Percentiles rank a stretch among this genome's conserved stretches.
phyloP scores from a whole-genome alignment of 2,113 vertebrate species.

The Triplophysa dalaica region DNA sequence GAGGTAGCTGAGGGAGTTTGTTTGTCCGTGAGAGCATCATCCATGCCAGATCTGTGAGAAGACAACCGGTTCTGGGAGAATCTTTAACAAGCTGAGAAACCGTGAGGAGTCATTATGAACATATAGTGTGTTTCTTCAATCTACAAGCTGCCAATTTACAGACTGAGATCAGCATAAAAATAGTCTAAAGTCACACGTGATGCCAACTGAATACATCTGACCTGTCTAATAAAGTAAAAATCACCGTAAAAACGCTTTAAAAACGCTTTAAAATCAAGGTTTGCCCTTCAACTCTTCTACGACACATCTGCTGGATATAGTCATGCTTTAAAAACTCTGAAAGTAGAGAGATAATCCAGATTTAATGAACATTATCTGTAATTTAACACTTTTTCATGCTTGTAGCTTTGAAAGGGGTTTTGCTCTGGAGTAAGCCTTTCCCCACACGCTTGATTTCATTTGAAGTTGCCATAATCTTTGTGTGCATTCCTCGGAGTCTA shows the following conservation, averaged over 20 bases:
- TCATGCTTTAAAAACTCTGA: constrained; percentile 40
- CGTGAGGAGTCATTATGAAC: neutral
- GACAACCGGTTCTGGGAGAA: neutral
- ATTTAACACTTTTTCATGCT: constrained; percentile 54
- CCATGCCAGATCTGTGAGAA: constrained; percentile 29
- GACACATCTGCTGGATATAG: constrained; percentile 7
- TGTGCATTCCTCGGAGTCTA: constrained; percentile 63
- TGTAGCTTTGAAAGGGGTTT: constrained; percentile 58
- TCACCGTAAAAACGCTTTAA: neutral
- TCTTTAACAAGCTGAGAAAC: constrained; percentile 15
- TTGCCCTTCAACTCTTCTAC: neutral
- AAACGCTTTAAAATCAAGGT: neutral
- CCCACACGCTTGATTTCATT: constrained; percentile 58
- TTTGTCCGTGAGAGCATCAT: constrained; percentile 13
- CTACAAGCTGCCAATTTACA: neutral
- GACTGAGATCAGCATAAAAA: neutral
- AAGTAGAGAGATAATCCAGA: constrained; percentile 43
- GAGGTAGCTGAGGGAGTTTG: constrained; percentile 13
- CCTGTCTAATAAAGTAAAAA: neutral
- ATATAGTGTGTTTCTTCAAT: constrained; percentile 8
- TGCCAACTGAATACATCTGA: neutral
- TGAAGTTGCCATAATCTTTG: constrained; percentile 66
- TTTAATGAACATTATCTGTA: constrained; percentile 47
- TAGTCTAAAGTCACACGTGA: neutral
- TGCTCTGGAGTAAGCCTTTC: constrained; percentile 45